A percentile compares a stretch with the other conserved stretches of the same genome.
Evolutionary conservation across 2,797 vertebrate species (phyloP).

Genomic region (Notolepis coatsorum): DNA sequence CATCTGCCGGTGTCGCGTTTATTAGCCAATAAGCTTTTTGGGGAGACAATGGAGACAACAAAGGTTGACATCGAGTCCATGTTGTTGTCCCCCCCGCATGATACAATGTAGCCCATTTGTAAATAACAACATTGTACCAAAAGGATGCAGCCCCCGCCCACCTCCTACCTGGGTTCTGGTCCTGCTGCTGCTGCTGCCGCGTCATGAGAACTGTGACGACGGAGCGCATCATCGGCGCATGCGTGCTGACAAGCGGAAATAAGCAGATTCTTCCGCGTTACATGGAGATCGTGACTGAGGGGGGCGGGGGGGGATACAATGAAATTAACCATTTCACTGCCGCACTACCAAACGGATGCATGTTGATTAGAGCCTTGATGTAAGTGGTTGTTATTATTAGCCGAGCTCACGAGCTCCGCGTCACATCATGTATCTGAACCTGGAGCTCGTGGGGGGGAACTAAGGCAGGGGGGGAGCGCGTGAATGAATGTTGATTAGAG

Average conservation of each 20-base stretch:
- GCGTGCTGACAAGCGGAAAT: constrained; percentile 72
- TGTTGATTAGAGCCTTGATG: too few species aligned
- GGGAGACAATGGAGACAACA: neutral
- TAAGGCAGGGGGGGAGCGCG: too few species aligned
- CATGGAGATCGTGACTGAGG: neutral
- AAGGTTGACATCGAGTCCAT: neutral
- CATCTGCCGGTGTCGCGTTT: neutral
- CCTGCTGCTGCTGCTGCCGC: constrained; percentile 67
- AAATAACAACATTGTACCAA: constrained; percentile 30
- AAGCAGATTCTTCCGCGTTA: constrained; percentile 13
- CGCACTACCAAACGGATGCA: too few species aligned
- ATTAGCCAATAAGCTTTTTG: too few species aligned
- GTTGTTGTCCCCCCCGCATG: neutral
- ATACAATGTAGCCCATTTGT: neutral
- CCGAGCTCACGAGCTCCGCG: too few species aligned
- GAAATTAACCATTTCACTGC: too few species aligned
- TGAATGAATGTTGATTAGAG: too few species aligned
- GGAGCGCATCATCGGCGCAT: constrained; percentile 60
- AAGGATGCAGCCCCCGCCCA: constrained; percentile 67
- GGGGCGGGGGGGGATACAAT: too few species aligned
- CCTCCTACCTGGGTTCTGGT: constrained; percentile 81
- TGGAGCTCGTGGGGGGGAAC: too few species aligned
- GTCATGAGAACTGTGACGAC: constrained; percentile 67
- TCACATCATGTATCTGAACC: too few species aligned
- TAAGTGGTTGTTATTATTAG: too few species aligned